These are phyloP conservation scores for Drosophila lacertosa DNA, from an alignment of 1,140 invertebrate species.

Conservation along the genomic window DNA sequence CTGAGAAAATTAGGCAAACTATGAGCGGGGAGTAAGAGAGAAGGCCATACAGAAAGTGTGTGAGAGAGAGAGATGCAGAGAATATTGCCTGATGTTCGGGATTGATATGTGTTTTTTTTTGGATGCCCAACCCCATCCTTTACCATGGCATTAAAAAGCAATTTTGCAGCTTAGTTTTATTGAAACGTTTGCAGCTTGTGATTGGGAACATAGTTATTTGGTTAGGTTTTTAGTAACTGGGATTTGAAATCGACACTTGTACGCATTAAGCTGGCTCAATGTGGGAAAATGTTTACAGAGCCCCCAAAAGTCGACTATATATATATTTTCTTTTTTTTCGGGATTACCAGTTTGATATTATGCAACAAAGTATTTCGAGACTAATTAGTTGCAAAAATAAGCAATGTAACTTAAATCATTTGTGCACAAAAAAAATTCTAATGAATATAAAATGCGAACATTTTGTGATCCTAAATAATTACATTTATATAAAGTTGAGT, in stretches of 20 bases:
- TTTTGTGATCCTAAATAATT: no score
- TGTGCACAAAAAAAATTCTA: no score
- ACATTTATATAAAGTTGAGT: no score
- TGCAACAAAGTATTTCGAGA: no score
- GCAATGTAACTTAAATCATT: no score
- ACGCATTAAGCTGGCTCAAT: slow-evolving; percentile 7
- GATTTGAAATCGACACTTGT: slow-evolving; percentile 34
- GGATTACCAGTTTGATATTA: no score
- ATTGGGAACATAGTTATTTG: slow-evolving; percentile 10
- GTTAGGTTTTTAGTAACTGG: slow-evolving; percentile 20
- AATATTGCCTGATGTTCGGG: slow-evolving; percentile 23
- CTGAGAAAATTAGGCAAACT: slow-evolving; percentile 36
- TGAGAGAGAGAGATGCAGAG: neutral
- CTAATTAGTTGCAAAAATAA: no score
- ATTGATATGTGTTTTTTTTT: slow-evolving; percentile 33
- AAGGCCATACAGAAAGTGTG: neutral
- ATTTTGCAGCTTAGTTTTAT: slow-evolving; percentile 45
- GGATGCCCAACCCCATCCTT: no score
- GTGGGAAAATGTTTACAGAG: neutral
- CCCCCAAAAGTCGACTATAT: slow-evolving; percentile 3
- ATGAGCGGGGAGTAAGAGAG: no score
- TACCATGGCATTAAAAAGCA: slow-evolving; percentile 35
- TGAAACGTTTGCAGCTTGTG: slow-evolving; percentile 27
- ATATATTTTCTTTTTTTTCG: no score
- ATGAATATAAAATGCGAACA: no score